Percentiles rank a stretch among this genome's conserved stretches.
Conservation (phyloP, 1,140 invertebrate species). For the Apis mellifera region Amel_HAv3.1 CM009937.2:13888501-13889000, state of each 20-base stretch:
- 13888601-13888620: no score
- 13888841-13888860: slow-evolving; percentile 55
- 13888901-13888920: slow-evolving; percentile 32
- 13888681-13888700: slow-evolving; percentile 28
- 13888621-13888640: no score
- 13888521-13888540: no score
- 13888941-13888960: neutral
- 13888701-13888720: slow-evolving; percentile 28
- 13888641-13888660: no score
- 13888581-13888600: no score
- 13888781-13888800: slow-evolving; percentile 57
- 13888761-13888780: slow-evolving; percentile 40
- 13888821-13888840: slow-evolving; percentile 58
- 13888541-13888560: no score
- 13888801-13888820: slow-evolving; percentile 45
- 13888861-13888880: slow-evolving; percentile 51
- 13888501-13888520: no score
- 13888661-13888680: slow-evolving; percentile 3
- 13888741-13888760: slow-evolving; percentile 12
- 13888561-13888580: no score
- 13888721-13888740: slow-evolving; percentile 66
- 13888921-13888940: slow-evolving; percentile 32
- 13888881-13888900: slow-evolving; percentile 49
- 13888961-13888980: neutral
- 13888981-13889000: neutral